A percentile compares a stretch with the other conserved stretches of the same genome.
Evolutionary conservation across 2,797 vertebrate genomes (phyloP).

Genomic region (Bucorvus abyssinicus): DNA sequence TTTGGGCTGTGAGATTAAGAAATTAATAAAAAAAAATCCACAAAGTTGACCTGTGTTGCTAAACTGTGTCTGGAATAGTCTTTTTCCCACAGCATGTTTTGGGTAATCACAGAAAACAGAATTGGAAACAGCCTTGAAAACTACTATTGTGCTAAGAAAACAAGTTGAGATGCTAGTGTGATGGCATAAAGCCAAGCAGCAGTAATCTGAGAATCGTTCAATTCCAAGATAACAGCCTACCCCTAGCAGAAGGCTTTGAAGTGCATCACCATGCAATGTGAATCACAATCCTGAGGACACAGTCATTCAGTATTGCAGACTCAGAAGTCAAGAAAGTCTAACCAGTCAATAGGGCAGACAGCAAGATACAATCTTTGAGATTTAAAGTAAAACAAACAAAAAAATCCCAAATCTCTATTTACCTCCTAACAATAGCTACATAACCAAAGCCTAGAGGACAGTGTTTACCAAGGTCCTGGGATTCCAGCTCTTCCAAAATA

Average conservation of each 20-base stretch:
- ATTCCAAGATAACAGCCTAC: background rate
- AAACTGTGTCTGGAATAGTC: background rate
- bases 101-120: background rate
- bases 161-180: background rate
- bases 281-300: background rate
- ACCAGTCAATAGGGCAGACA: background rate
- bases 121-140: background rate
- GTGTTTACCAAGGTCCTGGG: background rate
- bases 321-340: background rate
- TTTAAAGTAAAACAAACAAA: background rate
- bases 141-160: background rate
- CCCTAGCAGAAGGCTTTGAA: background rate
- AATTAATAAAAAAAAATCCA: background rate
- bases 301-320: background rate
- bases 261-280: background rate
- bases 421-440: background rate
- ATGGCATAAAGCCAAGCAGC: background rate
- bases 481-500: background rate
- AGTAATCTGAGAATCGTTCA: background rate
- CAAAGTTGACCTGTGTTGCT: background rate
- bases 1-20: background rate
- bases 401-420: background rate
- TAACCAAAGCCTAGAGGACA: background rate
- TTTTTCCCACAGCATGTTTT: background rate
- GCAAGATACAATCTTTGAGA: background rate